Evolutionary conservation across 1,140 invertebrate genomes (phyloP).

Genomic region (Brachionus rubens): DNA sequence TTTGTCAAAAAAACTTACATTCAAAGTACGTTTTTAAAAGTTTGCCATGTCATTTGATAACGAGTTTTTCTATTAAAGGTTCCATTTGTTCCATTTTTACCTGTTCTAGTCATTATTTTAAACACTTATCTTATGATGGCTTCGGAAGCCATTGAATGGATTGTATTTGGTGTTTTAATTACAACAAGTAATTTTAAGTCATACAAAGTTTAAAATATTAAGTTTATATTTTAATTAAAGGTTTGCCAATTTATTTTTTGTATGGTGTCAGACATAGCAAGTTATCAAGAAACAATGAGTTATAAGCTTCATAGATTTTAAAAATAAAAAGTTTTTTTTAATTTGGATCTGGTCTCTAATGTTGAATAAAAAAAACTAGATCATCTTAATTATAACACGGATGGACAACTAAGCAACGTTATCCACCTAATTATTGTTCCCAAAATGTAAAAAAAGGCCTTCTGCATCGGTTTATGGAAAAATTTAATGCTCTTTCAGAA

Average conservation of each 20-base stretch:
- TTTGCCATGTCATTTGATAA: neutral
- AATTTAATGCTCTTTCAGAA: too few species aligned
- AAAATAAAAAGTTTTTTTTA: too few species aligned
- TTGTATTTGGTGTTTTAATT: constrained; percentile 26
- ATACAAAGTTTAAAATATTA: too few species aligned
- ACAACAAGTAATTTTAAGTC: neutral
- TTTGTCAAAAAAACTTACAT: neutral
- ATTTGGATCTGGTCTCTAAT: too few species aligned
- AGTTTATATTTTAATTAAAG: neutral
- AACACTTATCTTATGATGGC: constrained; percentile 41
- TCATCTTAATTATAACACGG: too few species aligned
- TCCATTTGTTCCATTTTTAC: constrained; percentile 37
- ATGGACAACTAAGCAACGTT: too few species aligned
- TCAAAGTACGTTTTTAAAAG: neutral
- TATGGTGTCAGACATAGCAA: constrained; percentile 19
- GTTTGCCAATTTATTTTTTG: constrained; percentile 17
- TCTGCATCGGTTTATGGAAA: too few species aligned
- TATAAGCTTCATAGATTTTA: too few species aligned
- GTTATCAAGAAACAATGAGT: neutral
- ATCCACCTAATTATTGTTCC: too few species aligned
- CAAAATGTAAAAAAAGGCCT: too few species aligned
- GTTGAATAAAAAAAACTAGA: too few species aligned
- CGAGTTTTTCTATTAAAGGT: neutral
- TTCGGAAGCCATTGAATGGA: constrained; percentile 19
- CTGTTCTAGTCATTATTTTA: constrained; percentile 9